Percentiles rank a stretch among this genome's conserved stretches.
Evolutionary conservation across 2,113 vertebrate genomes (phyloP).

Genomic region (Phrynosoma blainvillii): DNA sequence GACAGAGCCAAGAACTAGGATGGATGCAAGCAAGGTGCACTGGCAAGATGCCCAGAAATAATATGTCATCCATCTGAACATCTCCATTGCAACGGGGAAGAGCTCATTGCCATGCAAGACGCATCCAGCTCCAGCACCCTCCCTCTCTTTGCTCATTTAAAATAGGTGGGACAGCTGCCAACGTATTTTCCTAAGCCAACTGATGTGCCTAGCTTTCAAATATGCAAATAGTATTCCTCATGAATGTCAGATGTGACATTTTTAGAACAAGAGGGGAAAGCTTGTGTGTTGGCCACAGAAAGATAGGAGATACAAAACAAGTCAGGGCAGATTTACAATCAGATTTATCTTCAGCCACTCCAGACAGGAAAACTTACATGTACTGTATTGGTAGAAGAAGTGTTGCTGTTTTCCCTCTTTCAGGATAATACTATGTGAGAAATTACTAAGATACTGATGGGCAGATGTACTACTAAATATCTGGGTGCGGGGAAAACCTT

Average conservation of each 20-base stretch:
- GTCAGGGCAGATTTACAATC: neutral
- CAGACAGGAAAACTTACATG: neutral
- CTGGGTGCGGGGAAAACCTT: too few relatives aligned
- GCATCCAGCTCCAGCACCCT: neutral
- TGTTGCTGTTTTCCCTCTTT: neutral
- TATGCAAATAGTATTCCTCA: conserved; percentile 37
- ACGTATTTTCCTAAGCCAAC: conserved; percentile 29
- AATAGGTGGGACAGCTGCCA: conserved; percentile 42
- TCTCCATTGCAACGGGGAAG: conserved; percentile 34
- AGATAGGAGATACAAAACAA: neutral
- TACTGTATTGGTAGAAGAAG: too few relatives aligned
- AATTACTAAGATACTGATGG: neutral
- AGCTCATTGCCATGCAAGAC: neutral
- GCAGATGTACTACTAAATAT: neutral
- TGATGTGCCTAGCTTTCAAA: conserved; percentile 40
- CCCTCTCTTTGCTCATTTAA: conserved; percentile 30
- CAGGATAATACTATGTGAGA: neutral
- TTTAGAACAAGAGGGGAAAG: neutral
- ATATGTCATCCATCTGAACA: conserved; percentile 4
- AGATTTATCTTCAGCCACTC: too few relatives aligned
- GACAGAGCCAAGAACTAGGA: conserved; percentile 23
- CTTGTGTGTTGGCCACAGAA: neutral
- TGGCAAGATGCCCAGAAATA: conserved; percentile 44
- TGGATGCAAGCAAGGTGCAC: neutral
- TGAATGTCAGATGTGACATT: conserved; percentile 1